Evolutionary conservation across 2,113 vertebrate genomes (phyloP).

Genomic region (Tachysurus vachellii): DNA sequence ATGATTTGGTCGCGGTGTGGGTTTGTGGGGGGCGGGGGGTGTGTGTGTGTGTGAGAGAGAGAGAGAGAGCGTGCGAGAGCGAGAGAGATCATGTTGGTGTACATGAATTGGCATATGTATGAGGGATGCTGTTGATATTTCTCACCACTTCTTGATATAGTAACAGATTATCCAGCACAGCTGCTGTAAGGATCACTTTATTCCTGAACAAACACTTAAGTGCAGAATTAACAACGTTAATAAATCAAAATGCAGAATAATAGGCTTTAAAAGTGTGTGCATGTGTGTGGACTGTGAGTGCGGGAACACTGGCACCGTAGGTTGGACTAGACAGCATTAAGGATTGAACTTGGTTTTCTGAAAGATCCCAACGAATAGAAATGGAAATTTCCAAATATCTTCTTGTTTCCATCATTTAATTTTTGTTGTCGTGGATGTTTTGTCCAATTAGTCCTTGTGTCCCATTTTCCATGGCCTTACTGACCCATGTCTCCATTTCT

Average conservation of each 20-base stretch:
- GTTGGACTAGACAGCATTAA: constrained; percentile 46
- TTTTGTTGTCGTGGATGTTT: constrained; percentile 51
- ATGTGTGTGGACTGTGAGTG: constrained; percentile 60
- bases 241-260: constrained; percentile 9
- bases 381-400: constrained; percentile 24
- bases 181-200: constrained; percentile 29
- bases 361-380: constrained; percentile 32
- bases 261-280: constrained; percentile 19
- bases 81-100: background rate
- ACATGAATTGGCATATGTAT: background rate
- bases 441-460: constrained; percentile 53
- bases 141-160: constrained; percentile 7
- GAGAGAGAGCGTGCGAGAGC: background rate
- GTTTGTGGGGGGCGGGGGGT: constrained; percentile 3
- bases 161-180: constrained; percentile 19
- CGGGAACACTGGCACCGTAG: constrained; percentile 62
- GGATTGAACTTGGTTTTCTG: constrained; percentile 40
- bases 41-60: background rate
- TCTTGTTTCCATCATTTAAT: constrained; percentile 12
- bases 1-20: constrained; percentile 43
- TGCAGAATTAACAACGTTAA: constrained; percentile 16
- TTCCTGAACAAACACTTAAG: background rate
- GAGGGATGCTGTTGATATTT: constrained; percentile 9
- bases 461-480: constrained; percentile 67
- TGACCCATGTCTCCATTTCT: constrained; percentile 32